phyloP scores from a whole-genome alignment of 2,797 vertebrate genomes.

The Morelia viridis region DNA sequence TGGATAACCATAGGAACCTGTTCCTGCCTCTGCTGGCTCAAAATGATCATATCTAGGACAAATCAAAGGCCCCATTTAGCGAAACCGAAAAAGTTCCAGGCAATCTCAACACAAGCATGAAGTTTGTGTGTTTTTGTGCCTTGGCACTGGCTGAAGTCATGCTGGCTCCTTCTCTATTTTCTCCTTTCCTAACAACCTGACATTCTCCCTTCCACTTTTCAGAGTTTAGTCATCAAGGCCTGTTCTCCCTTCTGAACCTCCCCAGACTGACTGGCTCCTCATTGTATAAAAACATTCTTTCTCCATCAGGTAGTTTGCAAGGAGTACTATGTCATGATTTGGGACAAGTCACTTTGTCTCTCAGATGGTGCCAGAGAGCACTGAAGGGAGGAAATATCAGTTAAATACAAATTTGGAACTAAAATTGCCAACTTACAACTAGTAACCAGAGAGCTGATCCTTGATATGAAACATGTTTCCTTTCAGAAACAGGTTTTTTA shows the following conservation, averaged over 20 bases:
- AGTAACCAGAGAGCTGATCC: constrained; percentile 8
- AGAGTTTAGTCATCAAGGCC: neutral
- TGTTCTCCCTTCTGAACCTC: neutral
- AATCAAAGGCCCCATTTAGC: neutral
- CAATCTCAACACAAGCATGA: neutral
- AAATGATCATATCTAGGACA: neutral
- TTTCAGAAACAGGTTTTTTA: neutral
- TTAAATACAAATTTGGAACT: constrained; percentile 15
- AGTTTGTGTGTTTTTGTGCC: neutral
- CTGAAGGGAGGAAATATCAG: constrained; percentile 7
- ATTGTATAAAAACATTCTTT: constrained; percentile 27
- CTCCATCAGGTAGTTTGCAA: constrained; percentile 24
- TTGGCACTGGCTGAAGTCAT: constrained; percentile 8
- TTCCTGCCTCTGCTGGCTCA: neutral
- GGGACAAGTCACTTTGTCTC: constrained; percentile 18
- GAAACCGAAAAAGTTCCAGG: neutral
- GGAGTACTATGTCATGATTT: constrained; percentile 21
- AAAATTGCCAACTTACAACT: constrained; percentile 18
- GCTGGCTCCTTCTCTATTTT: neutral
- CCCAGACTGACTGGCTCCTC: constrained; percentile 31
- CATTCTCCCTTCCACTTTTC: neutral
- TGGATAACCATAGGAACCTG: neutral
- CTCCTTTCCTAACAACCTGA: neutral
- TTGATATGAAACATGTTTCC: constrained; percentile 20
- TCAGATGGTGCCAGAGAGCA: constrained; percentile 10